Percentiles rank a stretch among this genome's conserved stretches.
These are phyloP conservation scores for Eledone cirrhosa DNA, from an alignment of 2,888 invertebrate species.

Conservation along the genomic window DNA sequence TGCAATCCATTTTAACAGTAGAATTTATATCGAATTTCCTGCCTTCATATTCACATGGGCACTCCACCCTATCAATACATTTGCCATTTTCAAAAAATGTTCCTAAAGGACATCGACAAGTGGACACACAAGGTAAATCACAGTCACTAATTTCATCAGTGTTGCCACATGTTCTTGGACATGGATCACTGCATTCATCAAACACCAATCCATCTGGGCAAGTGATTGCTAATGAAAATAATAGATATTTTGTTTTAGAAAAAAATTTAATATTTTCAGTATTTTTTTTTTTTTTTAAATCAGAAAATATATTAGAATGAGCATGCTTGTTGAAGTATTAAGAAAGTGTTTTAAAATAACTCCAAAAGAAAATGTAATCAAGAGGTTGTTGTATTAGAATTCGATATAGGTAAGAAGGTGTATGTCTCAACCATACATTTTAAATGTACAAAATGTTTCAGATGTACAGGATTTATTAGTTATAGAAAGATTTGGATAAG, in stretches of 20 bases:
- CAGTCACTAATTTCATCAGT: conserved; percentile 1
- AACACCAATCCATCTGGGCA: not conserved
- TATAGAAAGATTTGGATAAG: no score
- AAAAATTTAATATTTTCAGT: no score
- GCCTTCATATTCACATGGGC: conserved; percentile 24
- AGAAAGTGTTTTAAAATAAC: no score
- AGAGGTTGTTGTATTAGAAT: no score
- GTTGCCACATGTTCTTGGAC: conserved; percentile 13
- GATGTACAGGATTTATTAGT: no score
- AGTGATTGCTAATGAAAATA: not conserved
- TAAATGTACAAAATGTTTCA: no score
- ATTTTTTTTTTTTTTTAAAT: no score
- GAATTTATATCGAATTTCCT: not conserved
- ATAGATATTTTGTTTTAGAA: not conserved
- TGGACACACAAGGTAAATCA: conserved; percentile 10
- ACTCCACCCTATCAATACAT: not conserved
- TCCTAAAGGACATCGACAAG: conserved; percentile 9
- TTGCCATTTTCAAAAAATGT: not conserved
- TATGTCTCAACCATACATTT: no score
- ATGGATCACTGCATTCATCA: conserved; percentile 12
- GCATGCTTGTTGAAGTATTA: no score
- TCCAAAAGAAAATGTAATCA: no score
- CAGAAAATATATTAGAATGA: no score
- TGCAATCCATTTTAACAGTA: conserved; percentile 12
- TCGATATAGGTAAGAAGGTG: no score